Evolutionary conservation across 2,888 invertebrate genomes (phyloP), one percentile per base, ranked within the genome.

Genomic region (Troides helena): DNA sequence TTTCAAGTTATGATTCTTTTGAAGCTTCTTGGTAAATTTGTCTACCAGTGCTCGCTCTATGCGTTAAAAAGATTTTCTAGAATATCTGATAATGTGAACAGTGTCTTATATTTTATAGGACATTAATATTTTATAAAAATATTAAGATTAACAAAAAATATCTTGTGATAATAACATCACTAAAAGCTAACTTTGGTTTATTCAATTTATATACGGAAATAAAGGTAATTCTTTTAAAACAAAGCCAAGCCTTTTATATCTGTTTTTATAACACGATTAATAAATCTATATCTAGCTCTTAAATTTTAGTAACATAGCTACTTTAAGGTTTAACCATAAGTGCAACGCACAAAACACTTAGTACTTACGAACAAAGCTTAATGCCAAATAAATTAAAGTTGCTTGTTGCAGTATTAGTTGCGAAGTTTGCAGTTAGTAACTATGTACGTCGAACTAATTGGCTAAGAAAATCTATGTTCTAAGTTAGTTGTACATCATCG

Each of bases 311-410:
- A 63, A 63, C 53, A 36, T 63, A 56, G n/a, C 25, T 58, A 57
- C 59, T 43, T 17, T 62, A 62, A 58, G 46, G 18, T 30, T 17
- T 56, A n/a, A 56, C 23, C 14, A 43, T 56, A 62, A 62, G 43
- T 65, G 39, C 56, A 62, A 56, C 3, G 65, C 64, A 65, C 69
- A 69, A 69, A 46, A 62, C 46, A 59, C 59, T 59, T 43, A 14
- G 63, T 63, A 59, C 65, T 50, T 59, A 46, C 30, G 50, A 53
- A 70, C 66, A 62, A 70, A 70, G 58, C 62, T 69, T 65, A 69
- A 69, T 60, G 65, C 69, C 65, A 62, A 62, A 69, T 69, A 66
- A 66, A 69, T 69, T 62, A 58, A 62, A 69, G 69, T 69, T 69
- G 58, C 59, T 69, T 57, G 57, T 36, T 62, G 62, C 66, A 66